These are phyloP conservation scores for Peribatodes rhomboidaria DNA, from an alignment of 2,888 invertebrate genomes.

Conservation along the genomic window DNA sequence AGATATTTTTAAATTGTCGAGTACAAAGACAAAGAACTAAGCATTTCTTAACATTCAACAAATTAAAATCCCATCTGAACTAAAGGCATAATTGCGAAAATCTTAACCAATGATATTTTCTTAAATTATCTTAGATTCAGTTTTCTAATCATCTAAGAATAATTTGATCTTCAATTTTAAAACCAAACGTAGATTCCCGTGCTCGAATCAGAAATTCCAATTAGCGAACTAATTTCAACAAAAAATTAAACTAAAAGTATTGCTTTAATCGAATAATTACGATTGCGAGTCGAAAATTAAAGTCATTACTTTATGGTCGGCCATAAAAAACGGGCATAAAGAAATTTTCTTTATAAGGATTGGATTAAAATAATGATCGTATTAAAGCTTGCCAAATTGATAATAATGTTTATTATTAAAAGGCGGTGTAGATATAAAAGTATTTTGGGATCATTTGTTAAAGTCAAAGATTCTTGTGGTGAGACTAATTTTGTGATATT, in stretches of 20 bases:
- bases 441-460: constrained; percentile 80
- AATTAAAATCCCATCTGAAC: not conserved
- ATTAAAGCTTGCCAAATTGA: constrained; percentile 83
- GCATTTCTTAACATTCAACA: not conserved
- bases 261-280: constrained; percentile 43
- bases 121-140: not conserved
- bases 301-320: constrained; percentile 44
- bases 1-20: not conserved
- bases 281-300: constrained; percentile 43
- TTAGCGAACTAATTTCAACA: constrained; percentile 40
- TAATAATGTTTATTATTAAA: constrained; percentile 74
- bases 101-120: too few relatives aligned
- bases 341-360: constrained; percentile 48
- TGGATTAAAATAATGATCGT: constrained; percentile 61
- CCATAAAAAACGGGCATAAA: constrained; percentile 46
- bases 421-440: constrained; percentile 64
- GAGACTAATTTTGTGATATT: constrained; percentile 69
- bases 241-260: constrained; percentile 43
- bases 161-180: constrained; percentile 6
- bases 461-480: constrained; percentile 63
- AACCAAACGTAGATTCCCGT: constrained; percentile 6
- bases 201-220: constrained; percentile 39
- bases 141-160: not conserved
- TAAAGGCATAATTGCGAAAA: not conserved
- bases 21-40: not conserved